Conservation (phyloP, 1,140 invertebrate genomes). For the Zaprionus tsacasi region DNA sequence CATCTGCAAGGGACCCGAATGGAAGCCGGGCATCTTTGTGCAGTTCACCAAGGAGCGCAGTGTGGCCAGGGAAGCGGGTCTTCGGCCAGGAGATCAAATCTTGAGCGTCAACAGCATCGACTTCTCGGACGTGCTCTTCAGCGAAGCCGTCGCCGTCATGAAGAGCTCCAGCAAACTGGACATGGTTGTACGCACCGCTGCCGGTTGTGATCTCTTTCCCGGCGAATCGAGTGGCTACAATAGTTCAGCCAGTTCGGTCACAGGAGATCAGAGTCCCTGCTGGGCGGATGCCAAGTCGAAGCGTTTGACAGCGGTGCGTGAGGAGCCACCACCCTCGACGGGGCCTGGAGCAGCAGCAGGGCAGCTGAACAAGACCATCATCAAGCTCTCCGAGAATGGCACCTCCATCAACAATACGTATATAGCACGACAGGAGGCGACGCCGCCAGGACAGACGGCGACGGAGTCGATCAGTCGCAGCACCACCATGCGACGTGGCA, state of each 20-base stretch:
- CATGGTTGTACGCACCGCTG: constrained; percentile 89
- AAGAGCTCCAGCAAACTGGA: constrained; percentile 90
- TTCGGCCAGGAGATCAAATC: constrained; percentile 96
- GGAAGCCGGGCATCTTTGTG: constrained; percentile 94
- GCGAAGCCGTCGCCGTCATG: constrained; percentile 92
- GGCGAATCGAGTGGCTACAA: constrained; percentile 92
- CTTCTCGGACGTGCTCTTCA: constrained; percentile 91
- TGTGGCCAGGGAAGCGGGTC: constrained; percentile 92
- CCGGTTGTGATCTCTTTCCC: constrained; percentile 90
- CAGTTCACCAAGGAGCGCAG: constrained; percentile 96
- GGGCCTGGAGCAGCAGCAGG: constrained; percentile 46
- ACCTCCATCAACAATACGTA: constrained; percentile 85
- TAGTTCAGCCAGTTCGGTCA: constrained; percentile 90
- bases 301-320: constrained; percentile 88
- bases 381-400: constrained; percentile 88
- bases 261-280: constrained; percentile 89
- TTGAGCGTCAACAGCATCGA: constrained; percentile 94
- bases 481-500: constrained; percentile 57
- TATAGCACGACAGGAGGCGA: constrained; percentile 27
- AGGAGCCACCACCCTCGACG: constrained; percentile 70
- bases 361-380: constrained; percentile 87
- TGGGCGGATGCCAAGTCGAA: constrained; percentile 86
- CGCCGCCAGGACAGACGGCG: constrained; percentile 15
- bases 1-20: constrained; percentile 93
- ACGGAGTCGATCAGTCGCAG: constrained; percentile 46